Conservation (phyloP, 2,888 invertebrate genomes). For the Dimorphilus gyrociliatus region DNA sequence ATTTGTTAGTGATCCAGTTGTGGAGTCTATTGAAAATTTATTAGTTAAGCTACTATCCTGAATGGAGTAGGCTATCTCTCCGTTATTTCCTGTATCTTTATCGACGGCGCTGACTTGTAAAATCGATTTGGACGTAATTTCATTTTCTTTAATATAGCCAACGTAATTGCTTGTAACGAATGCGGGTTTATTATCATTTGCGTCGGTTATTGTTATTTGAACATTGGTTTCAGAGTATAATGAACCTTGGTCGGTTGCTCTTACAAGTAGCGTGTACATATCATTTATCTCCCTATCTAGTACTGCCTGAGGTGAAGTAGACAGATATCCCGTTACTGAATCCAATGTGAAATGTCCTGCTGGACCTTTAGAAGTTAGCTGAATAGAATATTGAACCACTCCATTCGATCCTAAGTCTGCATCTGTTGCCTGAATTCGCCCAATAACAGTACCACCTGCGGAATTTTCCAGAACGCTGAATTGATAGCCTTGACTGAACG, state of each 20-base stretch:
- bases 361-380: slow-evolving; percentile 2
- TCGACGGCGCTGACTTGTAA: too few species aligned
- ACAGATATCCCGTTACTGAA: slow-evolving; percentile 1
- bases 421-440: slow-evolving; percentile 16
- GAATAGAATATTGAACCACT: slow-evolving; percentile 12
- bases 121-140: too few species aligned
- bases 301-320: background rate
- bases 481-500: slow-evolving; percentile 14
- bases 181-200: too few species aligned
- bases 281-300: slow-evolving; percentile 3
- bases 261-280: slow-evolving; percentile 1
- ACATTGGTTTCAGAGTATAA: too few species aligned
- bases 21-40: slow-evolving; percentile 10
- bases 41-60: too few species aligned
- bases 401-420: slow-evolving; percentile 16
- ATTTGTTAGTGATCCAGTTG: slow-evolving; percentile 13
- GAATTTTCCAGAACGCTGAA: slow-evolving; percentile 19
- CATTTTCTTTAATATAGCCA: too few species aligned
- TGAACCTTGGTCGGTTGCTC: background rate
- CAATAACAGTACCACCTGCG: slow-evolving; percentile 10
- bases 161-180: too few species aligned
- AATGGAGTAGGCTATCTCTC: too few species aligned
- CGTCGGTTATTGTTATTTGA: too few species aligned
- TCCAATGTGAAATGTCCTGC: slow-evolving; percentile 2
- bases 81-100: too few species aligned